These are phyloP conservation scores for Melospiza georgiana DNA, from an alignment of 2,113 vertebrate genomes.

Conservation along the genomic window DNA sequence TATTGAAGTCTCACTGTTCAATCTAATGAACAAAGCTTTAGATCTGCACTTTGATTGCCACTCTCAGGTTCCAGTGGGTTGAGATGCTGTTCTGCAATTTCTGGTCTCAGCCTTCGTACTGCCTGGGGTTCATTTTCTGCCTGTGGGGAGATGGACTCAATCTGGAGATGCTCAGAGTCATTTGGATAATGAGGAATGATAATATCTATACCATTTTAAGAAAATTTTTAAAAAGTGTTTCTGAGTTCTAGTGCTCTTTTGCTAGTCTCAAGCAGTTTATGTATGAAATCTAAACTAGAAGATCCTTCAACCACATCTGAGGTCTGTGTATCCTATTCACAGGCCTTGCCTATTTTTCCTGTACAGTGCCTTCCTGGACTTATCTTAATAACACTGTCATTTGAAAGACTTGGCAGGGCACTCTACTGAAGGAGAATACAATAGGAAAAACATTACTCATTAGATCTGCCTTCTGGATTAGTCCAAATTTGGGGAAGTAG, in stretches of 20 bases:
- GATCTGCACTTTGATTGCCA: not conserved
- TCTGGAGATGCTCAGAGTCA: not conserved
- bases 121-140: fast-evolving
- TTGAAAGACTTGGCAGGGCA: not conserved
- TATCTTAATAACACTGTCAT: not conserved
- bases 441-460: not conserved
- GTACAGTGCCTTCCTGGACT: not conserved
- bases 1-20: not conserved
- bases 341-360: not conserved
- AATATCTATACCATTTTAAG: fast-evolving
- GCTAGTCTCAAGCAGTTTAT: not conserved
- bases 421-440: not conserved
- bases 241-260: not conserved
- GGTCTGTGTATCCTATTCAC: not conserved
- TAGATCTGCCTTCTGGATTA: not conserved
- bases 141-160: not conserved
- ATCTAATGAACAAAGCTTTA: not conserved
- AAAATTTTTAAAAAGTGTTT: not conserved
- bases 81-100: not conserved
- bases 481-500: not conserved
- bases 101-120: not conserved
- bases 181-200: not conserved
- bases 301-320: not conserved
- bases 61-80: not conserved
- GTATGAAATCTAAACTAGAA: not conserved